phyloP scores from a whole-genome alignment of 2,113 vertebrate species.

The Ahaetulla prasina region DNA sequence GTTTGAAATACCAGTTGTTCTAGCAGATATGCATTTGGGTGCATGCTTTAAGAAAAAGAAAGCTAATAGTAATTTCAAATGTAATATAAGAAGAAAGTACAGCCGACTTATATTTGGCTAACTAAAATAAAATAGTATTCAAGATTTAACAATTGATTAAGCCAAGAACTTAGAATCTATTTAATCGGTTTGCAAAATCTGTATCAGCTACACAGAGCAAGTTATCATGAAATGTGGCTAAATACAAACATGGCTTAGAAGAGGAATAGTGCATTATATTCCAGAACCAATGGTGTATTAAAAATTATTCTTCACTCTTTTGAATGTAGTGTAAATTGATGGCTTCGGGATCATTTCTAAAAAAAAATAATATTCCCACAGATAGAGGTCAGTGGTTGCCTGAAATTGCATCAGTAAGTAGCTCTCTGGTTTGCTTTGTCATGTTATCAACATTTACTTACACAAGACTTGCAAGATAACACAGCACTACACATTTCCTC shows the following conservation, averaged over 20 bases:
- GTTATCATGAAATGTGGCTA: background rate
- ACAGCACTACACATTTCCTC: constrained; percentile 34
- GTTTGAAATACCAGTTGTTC: background rate
- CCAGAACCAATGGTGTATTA: background rate
- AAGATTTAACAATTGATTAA: background rate
- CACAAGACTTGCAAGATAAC: constrained; percentile 40
- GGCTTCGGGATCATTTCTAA: constrained; percentile 58
- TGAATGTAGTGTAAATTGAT: constrained; percentile 49
- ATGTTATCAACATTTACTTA: constrained; percentile 69
- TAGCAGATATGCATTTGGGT: background rate
- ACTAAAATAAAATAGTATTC: background rate
- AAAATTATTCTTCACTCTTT: constrained; percentile 16
- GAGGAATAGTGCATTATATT: background rate
- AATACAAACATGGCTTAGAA: background rate
- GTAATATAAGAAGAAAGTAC: background rate
- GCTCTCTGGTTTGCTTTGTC: constrained; percentile 65
- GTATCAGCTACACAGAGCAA: background rate
- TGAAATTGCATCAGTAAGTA: constrained; percentile 75
- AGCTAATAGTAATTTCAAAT: background rate
- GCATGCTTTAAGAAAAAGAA: constrained; percentile 2
- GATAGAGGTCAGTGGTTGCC: constrained; percentile 77
- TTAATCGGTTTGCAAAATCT: background rate
- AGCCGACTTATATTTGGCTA: background rate
- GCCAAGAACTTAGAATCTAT: background rate
- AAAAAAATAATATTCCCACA: constrained; percentile 74